Evolutionary conservation across 1,140 invertebrate genomes (phyloP).

Genomic region (Drosophila trapezifrons): DNA sequence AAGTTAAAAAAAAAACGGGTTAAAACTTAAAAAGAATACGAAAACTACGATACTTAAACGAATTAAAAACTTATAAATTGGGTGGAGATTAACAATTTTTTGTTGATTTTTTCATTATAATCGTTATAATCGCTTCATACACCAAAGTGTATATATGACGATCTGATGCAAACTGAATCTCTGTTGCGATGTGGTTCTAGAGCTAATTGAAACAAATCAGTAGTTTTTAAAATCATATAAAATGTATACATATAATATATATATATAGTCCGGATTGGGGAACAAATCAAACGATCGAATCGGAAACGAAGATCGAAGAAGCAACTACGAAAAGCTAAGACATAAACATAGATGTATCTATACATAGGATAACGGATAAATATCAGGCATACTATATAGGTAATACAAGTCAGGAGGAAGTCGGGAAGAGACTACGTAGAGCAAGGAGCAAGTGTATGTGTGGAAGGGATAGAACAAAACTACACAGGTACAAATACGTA

Average conservation of each 20-base stretch:
- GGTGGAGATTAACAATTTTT: slow-evolving; percentile 75
- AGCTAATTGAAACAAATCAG: slow-evolving; percentile 61
- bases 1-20: slow-evolving; percentile 20
- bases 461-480: slow-evolving; percentile 14
- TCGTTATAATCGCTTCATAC: slow-evolving; percentile 26
- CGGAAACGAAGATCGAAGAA: slow-evolving; percentile 53
- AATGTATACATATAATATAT: slow-evolving; percentile 25
- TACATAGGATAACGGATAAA: slow-evolving; percentile 18
- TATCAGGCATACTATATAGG: slow-evolving; percentile 33
- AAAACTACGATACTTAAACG: slow-evolving; percentile 64
- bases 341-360: slow-evolving; percentile 42
- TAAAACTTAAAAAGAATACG: slow-evolving; percentile 57
- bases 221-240: slow-evolving; percentile 42
- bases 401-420: slow-evolving; percentile 18
- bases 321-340: slow-evolving; percentile 36
- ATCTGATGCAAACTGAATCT: slow-evolving; percentile 64
- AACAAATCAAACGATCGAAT: slow-evolving; percentile 47
- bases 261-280: slow-evolving; percentile 14
- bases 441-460: background rate
- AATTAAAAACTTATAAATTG: slow-evolving; percentile 78
- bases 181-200: slow-evolving; percentile 47
- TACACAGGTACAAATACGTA: slow-evolving; percentile 32
- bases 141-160: slow-evolving; percentile 20
- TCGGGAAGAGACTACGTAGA: background rate
- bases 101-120: slow-evolving; percentile 33